Base-by-base conservation (phyloP, 1,140 invertebrate species). In the Pogonus chalceus region DNA sequence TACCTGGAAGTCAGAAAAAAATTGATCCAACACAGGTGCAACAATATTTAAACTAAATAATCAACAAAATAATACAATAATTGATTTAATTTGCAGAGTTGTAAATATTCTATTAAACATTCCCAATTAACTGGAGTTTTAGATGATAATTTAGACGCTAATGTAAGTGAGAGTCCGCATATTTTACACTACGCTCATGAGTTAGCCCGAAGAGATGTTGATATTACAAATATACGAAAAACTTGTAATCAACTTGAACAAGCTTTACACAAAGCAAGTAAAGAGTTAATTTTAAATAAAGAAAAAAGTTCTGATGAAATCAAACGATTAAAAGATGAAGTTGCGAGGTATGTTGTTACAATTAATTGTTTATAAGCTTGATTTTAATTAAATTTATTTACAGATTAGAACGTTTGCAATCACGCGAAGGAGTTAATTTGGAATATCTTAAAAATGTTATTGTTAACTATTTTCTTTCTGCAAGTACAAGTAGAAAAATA, bases 361-460 rank as follows among this genome's bases (percentile, higher is more conserved):
- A 31, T 31, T 31, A 31, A n/a, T 14, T 31, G 26, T 31, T 23
- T 22, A 20, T 39, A n/a, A n/a, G n/a, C n/a, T n/a, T n/a, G n/a
- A n/a, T n/a, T n/a, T n/a, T n/a, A n/a, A n/a, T n/a, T n/a, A n/a
- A n/a, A n/a, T n/a, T 48, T 61, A 56, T 59, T 69, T 69, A 56
- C 62, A 88, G 88, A 61, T 67, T 88, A 35, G 80, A 88, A 60
- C 76, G 86, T 3, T 87, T 81, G 59, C 82, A 87, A 63, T 85
- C 84, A 2, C 72, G 88, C 20, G 88, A 91, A 70, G 86, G 87
- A 9, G 88, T 88, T 0, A 92, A 92, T 73, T 69, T 92, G 37
- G 90, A 92, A 66, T 93, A 94, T 66, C 67, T 94, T 55, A 94
- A 94, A 69, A 94, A 94, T 72, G 90, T 94, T 7, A 82, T 92